phyloP scores from a whole-genome alignment of 2,888 invertebrate genomes.

The Scelioninae gen. 2 region DNA sequence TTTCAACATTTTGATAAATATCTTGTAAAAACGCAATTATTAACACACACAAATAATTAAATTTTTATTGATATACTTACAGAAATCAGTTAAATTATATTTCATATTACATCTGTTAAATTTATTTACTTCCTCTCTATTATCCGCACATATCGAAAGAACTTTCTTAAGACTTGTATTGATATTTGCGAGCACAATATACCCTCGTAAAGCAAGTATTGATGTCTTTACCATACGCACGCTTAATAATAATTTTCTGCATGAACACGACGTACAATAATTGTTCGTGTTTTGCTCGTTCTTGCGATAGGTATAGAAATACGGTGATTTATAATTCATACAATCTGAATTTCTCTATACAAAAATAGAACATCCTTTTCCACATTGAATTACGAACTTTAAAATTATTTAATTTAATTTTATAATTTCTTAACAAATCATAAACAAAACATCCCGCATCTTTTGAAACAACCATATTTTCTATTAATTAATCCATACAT shows the following conservation, averaged over 20 bases:
- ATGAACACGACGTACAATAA: constrained; percentile 16
- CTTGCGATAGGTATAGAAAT: neutral
- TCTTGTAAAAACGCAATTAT: no score
- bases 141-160: neutral
- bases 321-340: neutral
- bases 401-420: no score
- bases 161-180: constrained; percentile 8
- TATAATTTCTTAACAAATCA: no score
- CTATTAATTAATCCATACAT: no score
- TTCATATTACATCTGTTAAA: neutral
- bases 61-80: no score
- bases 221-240: constrained; percentile 13
- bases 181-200: constrained; percentile 33
- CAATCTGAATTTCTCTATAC: constrained; percentile 1
- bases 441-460: no score
- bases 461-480: no score
- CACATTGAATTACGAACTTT: no score
- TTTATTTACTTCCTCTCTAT: neutral
- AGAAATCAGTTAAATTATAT: neutral
- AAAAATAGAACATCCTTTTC: no score
- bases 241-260: constrained; percentile 33
- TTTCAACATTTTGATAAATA: no score
- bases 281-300: constrained; percentile 2
- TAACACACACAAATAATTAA: no score
- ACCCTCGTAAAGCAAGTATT: constrained; percentile 24